phyloP scores from a whole-genome alignment of 2,113 vertebrate species.

The Aspidoscelis tigris region DNA sequence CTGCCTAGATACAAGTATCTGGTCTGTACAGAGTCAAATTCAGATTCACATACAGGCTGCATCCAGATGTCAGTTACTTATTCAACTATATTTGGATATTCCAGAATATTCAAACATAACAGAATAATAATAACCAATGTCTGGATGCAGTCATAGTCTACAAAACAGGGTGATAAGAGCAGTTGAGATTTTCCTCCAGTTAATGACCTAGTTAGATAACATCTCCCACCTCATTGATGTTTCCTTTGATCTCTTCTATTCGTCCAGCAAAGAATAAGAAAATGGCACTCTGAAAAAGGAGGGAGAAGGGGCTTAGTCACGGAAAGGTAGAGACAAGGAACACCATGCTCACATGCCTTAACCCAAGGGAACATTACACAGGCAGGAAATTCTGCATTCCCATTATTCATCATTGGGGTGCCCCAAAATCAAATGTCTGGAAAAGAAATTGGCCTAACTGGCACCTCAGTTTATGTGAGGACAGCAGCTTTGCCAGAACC shows the following conservation, averaged over 20 bases:
- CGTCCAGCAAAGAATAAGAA: conserved; percentile 94
- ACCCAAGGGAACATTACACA: too few relatives aligned
- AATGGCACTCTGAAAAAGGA: conserved; percentile 84
- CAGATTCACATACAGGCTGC: not conserved
- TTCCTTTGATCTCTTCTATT: conserved; percentile 93
- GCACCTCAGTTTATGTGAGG: not conserved
- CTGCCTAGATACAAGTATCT: not conserved
- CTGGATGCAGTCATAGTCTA: not conserved
- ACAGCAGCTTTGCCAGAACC: not conserved
- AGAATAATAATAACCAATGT: too few relatives aligned
- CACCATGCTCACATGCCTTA: not conserved
- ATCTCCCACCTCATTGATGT: conserved; percentile 83
- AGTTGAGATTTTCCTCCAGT: not conserved
- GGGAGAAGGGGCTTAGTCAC: not conserved
- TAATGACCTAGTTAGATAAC: not conserved
- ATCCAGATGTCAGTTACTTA: too few relatives aligned
- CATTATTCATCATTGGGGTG: not conserved
- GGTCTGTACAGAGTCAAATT: too few relatives aligned
- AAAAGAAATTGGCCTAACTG: not conserved
- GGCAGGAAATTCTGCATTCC: not conserved
- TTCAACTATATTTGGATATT: too few relatives aligned
- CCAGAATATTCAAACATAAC: too few relatives aligned
- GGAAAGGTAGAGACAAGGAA: not conserved
- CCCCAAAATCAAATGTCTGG: not conserved
- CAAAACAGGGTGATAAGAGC: not conserved